Evolutionary conservation across 2,888 invertebrate species (phyloP).

Genomic region (Scaptomyza cyrtandrae): DNA sequence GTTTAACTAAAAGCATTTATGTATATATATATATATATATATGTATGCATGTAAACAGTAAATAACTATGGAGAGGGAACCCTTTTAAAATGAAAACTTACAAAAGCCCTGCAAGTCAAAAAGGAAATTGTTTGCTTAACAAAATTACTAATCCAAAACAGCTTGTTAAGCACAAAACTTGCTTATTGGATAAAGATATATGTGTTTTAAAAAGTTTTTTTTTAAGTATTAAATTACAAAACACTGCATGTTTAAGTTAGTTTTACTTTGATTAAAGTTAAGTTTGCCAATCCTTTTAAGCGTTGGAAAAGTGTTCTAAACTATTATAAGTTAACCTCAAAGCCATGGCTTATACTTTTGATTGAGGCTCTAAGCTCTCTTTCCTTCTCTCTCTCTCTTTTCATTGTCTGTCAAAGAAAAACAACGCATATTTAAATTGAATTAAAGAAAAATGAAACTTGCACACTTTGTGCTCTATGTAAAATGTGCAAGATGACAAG

Average conservation of each 20-base stretch:
- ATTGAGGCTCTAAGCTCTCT: background rate
- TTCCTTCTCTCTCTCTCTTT: background rate
- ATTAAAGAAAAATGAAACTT: constrained; percentile 32
- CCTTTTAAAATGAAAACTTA: constrained; percentile 44
- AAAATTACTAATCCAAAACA: constrained; percentile 77
- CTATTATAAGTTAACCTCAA: background rate
- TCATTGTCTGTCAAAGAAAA: constrained; percentile 22
- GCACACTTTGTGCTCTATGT: constrained; percentile 13
- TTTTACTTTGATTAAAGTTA: background rate
- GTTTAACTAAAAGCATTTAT: constrained; percentile 37
- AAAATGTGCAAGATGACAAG: constrained; percentile 28
- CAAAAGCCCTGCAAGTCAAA: constrained; percentile 61
- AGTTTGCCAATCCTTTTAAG: background rate
- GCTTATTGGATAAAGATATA: background rate
- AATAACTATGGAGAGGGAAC: background rate
- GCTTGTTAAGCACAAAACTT: constrained; percentile 26
- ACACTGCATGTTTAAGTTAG: background rate
- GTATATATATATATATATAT: background rate
- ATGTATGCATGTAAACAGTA: background rate
- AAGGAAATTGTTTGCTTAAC: constrained; percentile 78
- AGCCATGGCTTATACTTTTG: background rate
- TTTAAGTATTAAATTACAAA: background rate
- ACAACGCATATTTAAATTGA: constrained; percentile 43
- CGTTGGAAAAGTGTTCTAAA: background rate
- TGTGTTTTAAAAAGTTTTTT: background rate